A percentile compares a stretch with the other conserved stretches of the same genome.
These are phyloP conservation scores for Rhodinocichla rosea DNA, from an alignment of 2,113 vertebrate species.

Conservation along the genomic window DNA sequence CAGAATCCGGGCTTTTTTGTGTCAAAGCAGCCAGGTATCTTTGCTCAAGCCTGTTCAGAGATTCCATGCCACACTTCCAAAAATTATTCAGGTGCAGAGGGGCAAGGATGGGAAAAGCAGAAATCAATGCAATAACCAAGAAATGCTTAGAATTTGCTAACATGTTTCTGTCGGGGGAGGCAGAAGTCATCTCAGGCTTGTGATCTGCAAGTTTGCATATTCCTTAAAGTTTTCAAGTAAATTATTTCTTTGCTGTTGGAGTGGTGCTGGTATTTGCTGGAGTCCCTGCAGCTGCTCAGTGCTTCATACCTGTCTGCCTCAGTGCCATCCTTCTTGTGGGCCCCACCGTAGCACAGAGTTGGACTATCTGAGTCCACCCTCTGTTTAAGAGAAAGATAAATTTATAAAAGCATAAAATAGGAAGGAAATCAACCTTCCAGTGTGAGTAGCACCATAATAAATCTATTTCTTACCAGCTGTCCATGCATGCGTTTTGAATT, in stretches of 20 bases:
- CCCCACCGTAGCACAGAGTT: not conserved
- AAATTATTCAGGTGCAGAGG: not conserved
- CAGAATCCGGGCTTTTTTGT: accelerated
- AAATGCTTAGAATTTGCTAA: not conserved
- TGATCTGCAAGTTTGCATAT: not conserved
- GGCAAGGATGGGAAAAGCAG: not conserved
- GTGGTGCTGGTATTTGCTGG: not conserved
- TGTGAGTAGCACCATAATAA: not conserved
- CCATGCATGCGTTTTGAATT: not conserved
- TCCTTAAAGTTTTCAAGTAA: not conserved
- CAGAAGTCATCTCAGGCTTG: accelerated
- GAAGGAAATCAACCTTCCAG: not conserved
- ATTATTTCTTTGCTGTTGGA: not conserved
- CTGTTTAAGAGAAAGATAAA: not conserved
- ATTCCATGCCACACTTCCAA: not conserved
- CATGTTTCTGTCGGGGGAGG: accelerated
- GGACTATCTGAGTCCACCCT: not conserved
- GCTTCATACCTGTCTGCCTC: not conserved
- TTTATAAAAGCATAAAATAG: not conserved
- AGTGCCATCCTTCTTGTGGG: not conserved
- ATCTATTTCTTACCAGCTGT: not conserved
- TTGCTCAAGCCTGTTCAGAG: not conserved
- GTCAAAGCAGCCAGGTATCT: not conserved
- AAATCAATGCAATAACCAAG: not conserved
- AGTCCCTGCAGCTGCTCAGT: not conserved